Evolutionary conservation across 2,888 invertebrate species (phyloP), one percentile per base, ranked within the genome.

Genomic region (Conops quadrifasciatus): DNA sequence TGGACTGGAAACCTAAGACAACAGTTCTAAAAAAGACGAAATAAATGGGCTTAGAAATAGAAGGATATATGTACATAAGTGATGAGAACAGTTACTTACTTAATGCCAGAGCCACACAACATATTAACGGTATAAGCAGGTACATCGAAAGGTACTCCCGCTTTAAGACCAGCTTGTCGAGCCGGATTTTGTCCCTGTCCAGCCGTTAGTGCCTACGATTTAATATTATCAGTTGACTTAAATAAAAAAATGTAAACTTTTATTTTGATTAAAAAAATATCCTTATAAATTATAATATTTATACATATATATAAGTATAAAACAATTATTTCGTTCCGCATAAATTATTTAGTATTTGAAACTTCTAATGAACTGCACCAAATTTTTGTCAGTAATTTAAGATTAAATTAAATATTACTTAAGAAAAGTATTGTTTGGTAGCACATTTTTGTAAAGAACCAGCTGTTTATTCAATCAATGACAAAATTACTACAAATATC

Each of bases 131-230:
- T 86, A 82, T 89, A 91, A 21, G 94, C 92, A 56, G 94, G 92
- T 26, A 91, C 89, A 67, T 87, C 82, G 76, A 88, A 82, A 30
- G 94, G 93, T 71, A 94, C 80, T 15, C 92, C 92, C 36, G 93
- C 94, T 77, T 88, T 89, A 1, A 93, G 82, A 2, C 93, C 87
- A 43, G 94, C 93, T 84, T 94, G 94, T 71, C 94, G 87, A 0
- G 93, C 93, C 67, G 94, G 92, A 85, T 94, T 94, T 87, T 94
- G 94, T 16, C 94, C 94, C 84, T 92, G 90, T 2, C 90, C 92
- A 75, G 90, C 90, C 30, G 89, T 88, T 56, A 92, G 82, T 1
- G 89, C 85, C 91, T 92, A 74, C 43, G 63, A 75, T 43, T 49
- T 71, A 66, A 62, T 26, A 21, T 56, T 58, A 36, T 7, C 9